Percentiles rank a stretch among this genome's conserved stretches.
phyloP scores from a whole-genome alignment of 2,888 invertebrate species.

The Pimpla rufipes region DNA sequence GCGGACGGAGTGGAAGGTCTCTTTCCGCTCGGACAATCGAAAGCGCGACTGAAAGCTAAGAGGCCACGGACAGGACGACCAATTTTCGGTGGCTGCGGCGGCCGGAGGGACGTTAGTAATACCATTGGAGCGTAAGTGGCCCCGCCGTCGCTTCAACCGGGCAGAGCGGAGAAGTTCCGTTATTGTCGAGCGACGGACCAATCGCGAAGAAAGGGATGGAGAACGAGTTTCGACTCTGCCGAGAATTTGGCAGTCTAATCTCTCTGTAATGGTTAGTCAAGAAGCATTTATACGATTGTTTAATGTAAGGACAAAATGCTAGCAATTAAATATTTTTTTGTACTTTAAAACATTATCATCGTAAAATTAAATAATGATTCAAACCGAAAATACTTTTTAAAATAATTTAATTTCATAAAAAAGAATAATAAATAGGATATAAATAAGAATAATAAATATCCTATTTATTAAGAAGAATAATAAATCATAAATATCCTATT shows the following conservation, averaged over 20 bases:
- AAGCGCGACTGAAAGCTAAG: slow-evolving; percentile 23
- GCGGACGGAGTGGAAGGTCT: not conserved
- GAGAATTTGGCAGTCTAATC: not conserved
- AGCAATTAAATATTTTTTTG: too few species aligned
- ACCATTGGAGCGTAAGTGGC: slow-evolving; percentile 16
- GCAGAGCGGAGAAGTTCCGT: slow-evolving; percentile 28
- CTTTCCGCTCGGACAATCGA: slow-evolving; percentile 38
- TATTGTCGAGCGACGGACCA: slow-evolving; percentile 27
- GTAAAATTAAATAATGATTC: too few species aligned
- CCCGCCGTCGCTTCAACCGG: slow-evolving; percentile 4
- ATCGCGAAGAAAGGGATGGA: not conserved
- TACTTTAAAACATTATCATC: too few species aligned
- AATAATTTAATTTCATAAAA: too few species aligned
- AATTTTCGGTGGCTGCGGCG: slow-evolving; percentile 18
- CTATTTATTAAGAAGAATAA: too few species aligned
- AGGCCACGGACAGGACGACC: slow-evolving; percentile 2
- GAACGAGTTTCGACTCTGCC: not conserved
- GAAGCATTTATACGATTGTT: not conserved
- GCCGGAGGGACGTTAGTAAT: not conserved
- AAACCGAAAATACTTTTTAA: too few species aligned
- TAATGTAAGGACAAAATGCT: too few species aligned
- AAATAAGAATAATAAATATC: too few species aligned
- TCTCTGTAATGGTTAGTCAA: not conserved
- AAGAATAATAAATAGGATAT: too few species aligned
- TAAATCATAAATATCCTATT: too few species aligned